A percentile compares a stretch with the other conserved stretches of the same genome.
phyloP scores from a whole-genome alignment of 2,888 invertebrate genomes.

The Lacanobia wlatinum region DNA sequence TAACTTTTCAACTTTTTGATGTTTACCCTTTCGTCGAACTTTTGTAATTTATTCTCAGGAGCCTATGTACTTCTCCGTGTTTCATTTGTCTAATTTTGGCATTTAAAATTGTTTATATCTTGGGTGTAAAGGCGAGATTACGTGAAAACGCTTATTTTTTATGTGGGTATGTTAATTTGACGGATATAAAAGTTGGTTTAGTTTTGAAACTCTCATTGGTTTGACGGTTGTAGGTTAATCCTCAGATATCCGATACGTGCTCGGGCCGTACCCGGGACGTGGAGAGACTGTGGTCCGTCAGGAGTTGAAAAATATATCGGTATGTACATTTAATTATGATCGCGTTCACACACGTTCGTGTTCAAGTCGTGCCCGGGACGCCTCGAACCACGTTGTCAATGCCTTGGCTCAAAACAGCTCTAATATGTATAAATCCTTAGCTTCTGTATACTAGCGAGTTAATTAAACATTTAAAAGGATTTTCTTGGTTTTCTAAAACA shows the following conservation, averaged over 20 bases:
- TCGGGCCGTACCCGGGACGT: too few relatives aligned
- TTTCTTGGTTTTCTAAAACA: constrained; percentile 19
- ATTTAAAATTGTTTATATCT: constrained; percentile 40
- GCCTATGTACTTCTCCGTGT: constrained; percentile 65
- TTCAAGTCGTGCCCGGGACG: too few relatives aligned
- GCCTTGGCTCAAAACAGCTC: neutral
- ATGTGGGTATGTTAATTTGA: neutral
- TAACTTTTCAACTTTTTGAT: constrained; percentile 79
- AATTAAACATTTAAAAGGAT: constrained; percentile 8
- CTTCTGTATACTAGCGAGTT: neutral
- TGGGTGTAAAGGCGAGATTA: constrained; percentile 2
- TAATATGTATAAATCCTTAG: neutral
- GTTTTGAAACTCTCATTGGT: neutral
- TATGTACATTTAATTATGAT: too few relatives aligned
- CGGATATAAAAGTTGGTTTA: neutral
- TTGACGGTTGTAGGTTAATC: neutral
- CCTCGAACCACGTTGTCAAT: neutral
- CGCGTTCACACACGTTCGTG: too few relatives aligned
- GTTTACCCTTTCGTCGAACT: constrained; percentile 80
- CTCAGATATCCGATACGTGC: too few relatives aligned
- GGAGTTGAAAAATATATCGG: too few relatives aligned
- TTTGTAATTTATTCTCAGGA: constrained; percentile 83
- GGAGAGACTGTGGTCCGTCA: too few relatives aligned
- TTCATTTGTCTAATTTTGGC: constrained; percentile 53
- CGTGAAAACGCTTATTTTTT: neutral